Percentiles rank a stretch among this genome's conserved stretches.
phyloP scores from a whole-genome alignment of 2,888 invertebrate species.

The Stenodera caucasica region DNA sequence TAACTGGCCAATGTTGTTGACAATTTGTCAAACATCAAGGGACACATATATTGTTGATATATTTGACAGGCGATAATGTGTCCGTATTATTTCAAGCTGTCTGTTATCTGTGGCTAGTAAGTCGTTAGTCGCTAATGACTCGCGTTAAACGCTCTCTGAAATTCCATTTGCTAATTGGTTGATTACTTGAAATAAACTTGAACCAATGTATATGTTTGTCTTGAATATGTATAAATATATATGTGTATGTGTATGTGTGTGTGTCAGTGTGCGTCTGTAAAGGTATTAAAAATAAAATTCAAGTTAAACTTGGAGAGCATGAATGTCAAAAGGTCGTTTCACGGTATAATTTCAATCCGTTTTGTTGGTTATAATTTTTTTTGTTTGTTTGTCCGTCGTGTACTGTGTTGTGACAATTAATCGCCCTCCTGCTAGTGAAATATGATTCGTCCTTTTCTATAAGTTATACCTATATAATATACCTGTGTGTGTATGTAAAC shows the following conservation, averaged over 20 bases:
- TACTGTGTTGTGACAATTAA: slow-evolving; percentile 8
- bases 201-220: not conserved
- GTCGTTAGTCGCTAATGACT: slow-evolving; percentile 48
- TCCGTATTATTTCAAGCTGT: slow-evolving; percentile 44
- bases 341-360: not conserved
- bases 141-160: slow-evolving; percentile 40
- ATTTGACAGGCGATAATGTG: slow-evolving; percentile 49
- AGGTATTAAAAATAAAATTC: slow-evolving; percentile 6
- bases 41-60: slow-evolving; percentile 44
- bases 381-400: not conserved
- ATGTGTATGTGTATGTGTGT: not conserved
- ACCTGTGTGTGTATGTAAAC: not conserved
- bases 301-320: slow-evolving; percentile 2
- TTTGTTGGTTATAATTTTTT: no score
- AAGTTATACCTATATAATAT: not conserved
- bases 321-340: slow-evolving; percentile 4
- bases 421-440: slow-evolving; percentile 13
- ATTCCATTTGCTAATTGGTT: slow-evolving; percentile 46
- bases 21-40: slow-evolving; percentile 45
- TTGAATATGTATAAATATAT: not conserved
- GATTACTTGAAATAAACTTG: slow-evolving; percentile 42
- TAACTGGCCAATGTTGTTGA: slow-evolving; percentile 16
- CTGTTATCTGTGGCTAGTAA: slow-evolving; percentile 38
- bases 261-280: not conserved
- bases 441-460: slow-evolving; percentile 10